These are phyloP conservation scores for Procambarus virginalis DNA, from an alignment of 1,140 invertebrate species.

Conservation along the genomic window DNA sequence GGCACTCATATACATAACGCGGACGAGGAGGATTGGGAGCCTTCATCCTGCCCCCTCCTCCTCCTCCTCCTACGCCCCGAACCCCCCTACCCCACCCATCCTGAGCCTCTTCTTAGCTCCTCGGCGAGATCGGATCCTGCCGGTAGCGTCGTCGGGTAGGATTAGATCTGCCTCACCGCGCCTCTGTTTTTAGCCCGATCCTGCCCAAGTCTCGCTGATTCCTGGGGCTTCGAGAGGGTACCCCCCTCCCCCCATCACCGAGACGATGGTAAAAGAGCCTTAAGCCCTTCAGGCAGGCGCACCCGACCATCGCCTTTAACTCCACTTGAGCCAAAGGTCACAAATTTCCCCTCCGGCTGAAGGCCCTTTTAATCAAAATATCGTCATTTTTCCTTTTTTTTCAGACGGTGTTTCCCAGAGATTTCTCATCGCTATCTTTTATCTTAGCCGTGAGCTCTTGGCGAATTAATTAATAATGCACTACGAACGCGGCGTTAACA, in stretches of 20 bases:
- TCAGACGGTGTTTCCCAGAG: conserved; percentile 17
- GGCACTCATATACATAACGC: neutral
- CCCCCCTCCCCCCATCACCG: too few relatives aligned
- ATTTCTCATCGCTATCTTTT: conserved; percentile 39
- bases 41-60: neutral
- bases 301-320: conserved; percentile 6
- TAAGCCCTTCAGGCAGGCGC: too few relatives aligned
- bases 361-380: conserved; percentile 30
- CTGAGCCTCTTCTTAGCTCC: conserved; percentile 8
- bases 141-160: conserved; percentile 22
- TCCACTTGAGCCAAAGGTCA: neutral
- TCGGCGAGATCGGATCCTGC: conserved; percentile 31
- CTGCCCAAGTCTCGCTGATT: conserved; percentile 40
- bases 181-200: conserved; percentile 50
- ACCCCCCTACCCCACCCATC: neutral
- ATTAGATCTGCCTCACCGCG: conserved; percentile 41
- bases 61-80: neutral
- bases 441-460: conserved; percentile 6
- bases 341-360: neutral
- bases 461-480: conserved; percentile 31
- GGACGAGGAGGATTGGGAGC: neutral
- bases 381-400: conserved; percentile 21
- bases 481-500: neutral
- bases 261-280: too few relatives aligned
- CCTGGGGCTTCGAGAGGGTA: conserved; percentile 5